These are phyloP conservation scores for Cistogaster globosa DNA, from an alignment of 2,888 invertebrate species.

Conservation along the genomic window DNA sequence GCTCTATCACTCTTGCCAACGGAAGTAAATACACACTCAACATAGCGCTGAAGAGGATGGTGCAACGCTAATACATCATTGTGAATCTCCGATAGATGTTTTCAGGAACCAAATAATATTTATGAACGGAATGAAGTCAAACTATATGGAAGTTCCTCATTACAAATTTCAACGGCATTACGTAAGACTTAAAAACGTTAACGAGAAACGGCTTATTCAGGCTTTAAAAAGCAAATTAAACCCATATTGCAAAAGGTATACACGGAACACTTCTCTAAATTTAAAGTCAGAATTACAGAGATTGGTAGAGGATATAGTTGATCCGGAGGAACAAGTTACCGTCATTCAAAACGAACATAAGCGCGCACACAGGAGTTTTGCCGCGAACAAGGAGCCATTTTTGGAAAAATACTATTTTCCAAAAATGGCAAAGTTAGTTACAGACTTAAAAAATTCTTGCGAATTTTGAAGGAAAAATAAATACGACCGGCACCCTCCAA, in stretches of 20 bases:
- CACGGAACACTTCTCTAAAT: background rate
- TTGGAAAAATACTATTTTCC: constrained; percentile 24
- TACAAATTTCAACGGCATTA: too few relatives aligned
- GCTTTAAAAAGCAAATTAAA: constrained; percentile 5
- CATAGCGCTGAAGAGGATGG: too few relatives aligned
- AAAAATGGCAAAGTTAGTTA: background rate
- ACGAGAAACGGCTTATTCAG: background rate
- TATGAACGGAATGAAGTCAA: too few relatives aligned
- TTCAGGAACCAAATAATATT: too few relatives aligned
- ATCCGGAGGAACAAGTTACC: background rate
- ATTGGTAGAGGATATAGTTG: background rate
- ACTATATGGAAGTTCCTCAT: too few relatives aligned
- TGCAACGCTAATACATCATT: too few relatives aligned
- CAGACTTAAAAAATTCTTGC: background rate
- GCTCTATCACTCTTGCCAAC: too few relatives aligned
- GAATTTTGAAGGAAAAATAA: background rate
- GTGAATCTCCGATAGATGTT: too few relatives aligned
- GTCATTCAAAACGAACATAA: constrained; percentile 16
- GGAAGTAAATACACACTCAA: too few relatives aligned
- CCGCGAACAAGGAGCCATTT: constrained; percentile 1
- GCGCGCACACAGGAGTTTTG: background rate
- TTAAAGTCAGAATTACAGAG: background rate
- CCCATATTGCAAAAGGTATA: constrained; percentile 1
- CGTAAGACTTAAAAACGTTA: too few relatives aligned
- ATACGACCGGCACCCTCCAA: background rate